phyloP scores from a whole-genome alignment of 2,797 vertebrate species.

The Lophius americanus region DNA sequence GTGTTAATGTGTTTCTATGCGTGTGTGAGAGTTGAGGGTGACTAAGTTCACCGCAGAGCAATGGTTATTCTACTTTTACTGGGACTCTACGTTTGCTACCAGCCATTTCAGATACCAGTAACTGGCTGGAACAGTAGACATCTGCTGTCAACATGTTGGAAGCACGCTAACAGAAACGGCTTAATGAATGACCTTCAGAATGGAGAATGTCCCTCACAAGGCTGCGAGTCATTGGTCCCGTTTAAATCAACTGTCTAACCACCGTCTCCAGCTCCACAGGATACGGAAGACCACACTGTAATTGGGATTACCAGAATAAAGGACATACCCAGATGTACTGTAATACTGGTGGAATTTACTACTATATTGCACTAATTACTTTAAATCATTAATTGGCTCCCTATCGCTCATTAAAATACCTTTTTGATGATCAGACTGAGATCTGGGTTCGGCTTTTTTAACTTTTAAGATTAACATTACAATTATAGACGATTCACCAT shows the following conservation, averaged over 20 bases:
- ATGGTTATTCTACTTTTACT: conserved; percentile 53
- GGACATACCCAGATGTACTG: conserved; percentile 6
- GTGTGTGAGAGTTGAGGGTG: conserved; percentile 14
- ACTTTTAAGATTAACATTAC: background rate
- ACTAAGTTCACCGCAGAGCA: conserved; percentile 56
- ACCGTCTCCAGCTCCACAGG: conserved; percentile 21
- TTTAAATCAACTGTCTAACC: conserved; percentile 28
- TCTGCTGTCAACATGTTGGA: conserved; percentile 69
- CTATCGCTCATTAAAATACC: background rate
- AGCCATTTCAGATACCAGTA: conserved; percentile 59
- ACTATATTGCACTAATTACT: conserved; percentile 26
- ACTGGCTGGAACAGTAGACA: conserved; percentile 49
- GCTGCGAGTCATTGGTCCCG: conserved; percentile 10
- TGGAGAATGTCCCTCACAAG: conserved; percentile 34
- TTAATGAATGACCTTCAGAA: conserved; percentile 40
- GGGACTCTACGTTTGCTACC: conserved; percentile 50
- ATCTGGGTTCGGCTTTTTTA: background rate
- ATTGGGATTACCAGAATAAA: conserved; percentile 16
- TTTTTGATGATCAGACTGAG: conserved; percentile 2
- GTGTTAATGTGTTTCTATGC: conserved; percentile 49
- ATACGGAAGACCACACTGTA: conserved; percentile 16
- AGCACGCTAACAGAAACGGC: conserved; percentile 6
- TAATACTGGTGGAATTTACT: conserved; percentile 15
- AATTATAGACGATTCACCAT: too few relatives aligned
- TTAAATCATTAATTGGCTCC: conserved; percentile 10